phyloP scores from a whole-genome alignment of 2,888 invertebrate genomes.

The Dynastes grantii region DNA sequence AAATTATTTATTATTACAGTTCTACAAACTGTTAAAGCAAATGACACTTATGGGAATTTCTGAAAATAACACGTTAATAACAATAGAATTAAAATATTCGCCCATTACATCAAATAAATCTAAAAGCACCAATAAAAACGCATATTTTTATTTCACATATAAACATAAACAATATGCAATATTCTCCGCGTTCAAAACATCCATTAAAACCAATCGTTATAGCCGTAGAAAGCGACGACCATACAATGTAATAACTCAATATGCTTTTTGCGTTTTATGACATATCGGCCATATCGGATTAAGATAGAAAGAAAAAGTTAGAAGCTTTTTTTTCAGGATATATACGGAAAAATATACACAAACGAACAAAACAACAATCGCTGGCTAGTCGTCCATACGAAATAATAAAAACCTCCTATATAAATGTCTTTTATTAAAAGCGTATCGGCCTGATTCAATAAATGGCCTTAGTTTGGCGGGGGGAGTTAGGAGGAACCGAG shows the following conservation, averaged over 20 bases:
- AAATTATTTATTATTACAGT: too few species aligned
- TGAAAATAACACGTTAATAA: too few species aligned
- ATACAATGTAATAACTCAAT: conserved; percentile 40
- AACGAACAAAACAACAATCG: background rate
- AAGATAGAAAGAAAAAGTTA: conserved; percentile 33
- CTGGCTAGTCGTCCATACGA: background rate
- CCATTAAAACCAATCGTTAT: conserved; percentile 29
- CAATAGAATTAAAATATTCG: too few species aligned
- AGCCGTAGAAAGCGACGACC: background rate
- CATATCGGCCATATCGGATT: background rate
- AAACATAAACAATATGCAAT: conserved; percentile 4
- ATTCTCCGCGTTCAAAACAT: conserved; percentile 21
- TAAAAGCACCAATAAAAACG: conserved; percentile 11
- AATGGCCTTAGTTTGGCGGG: conserved; percentile 7
- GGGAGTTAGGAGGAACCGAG: background rate
- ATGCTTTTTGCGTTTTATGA: conserved; percentile 41
- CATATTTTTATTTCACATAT: background rate
- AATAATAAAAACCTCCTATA: conserved; percentile 36
- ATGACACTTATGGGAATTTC: too few species aligned
- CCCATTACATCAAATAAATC: background rate
- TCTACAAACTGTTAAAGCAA: too few species aligned
- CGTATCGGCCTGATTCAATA: conserved; percentile 16
- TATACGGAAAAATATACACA: conserved; percentile 18
- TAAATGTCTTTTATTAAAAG: conserved; percentile 43
- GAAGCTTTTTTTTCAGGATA: conserved; percentile 26